Evolutionary conservation across 2,797 vertebrate genomes (phyloP).

Genomic region (Gambusia yucatana): DNA sequence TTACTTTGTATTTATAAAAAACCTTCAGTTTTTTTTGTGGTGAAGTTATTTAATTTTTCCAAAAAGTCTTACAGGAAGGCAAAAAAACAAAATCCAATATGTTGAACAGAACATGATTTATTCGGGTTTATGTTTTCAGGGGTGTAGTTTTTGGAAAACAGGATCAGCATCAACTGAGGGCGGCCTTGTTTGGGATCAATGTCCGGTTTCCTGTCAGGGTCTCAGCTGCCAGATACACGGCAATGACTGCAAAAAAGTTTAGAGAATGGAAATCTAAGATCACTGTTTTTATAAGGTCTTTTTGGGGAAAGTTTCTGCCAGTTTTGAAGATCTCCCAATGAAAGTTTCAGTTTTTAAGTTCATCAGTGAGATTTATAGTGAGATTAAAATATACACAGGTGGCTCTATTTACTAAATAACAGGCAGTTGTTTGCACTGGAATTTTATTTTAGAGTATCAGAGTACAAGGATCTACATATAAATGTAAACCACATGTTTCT

Average conservation of each 20-base stretch:
- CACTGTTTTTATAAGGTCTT: not conserved
- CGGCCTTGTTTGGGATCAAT: no score
- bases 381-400: not conserved
- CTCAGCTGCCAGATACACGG: not conserved
- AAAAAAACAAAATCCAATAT: not conserved
- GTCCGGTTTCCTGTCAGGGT: not conserved
- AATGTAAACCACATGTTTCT: not conserved
- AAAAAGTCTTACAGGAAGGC: no score
- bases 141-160: not conserved
- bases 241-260: not conserved
- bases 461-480: not conserved
- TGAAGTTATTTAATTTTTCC: no score
- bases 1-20: not conserved
- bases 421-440: not conserved
- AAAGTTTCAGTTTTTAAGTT: not conserved
- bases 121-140: not conserved
- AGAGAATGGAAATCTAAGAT: not conserved
- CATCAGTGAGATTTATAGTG: not conserved
- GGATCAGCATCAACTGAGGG: not conserved
- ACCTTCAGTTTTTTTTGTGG: not conserved
- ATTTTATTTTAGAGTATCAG: not conserved
- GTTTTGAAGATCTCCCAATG: not conserved
- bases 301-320: not conserved
- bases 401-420: not conserved
- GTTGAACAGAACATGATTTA: not conserved